These are phyloP conservation scores for Acipenser transmontanus DNA, from an alignment of 2,797 vertebrate genomes.

Conservation along the genomic window DNA sequence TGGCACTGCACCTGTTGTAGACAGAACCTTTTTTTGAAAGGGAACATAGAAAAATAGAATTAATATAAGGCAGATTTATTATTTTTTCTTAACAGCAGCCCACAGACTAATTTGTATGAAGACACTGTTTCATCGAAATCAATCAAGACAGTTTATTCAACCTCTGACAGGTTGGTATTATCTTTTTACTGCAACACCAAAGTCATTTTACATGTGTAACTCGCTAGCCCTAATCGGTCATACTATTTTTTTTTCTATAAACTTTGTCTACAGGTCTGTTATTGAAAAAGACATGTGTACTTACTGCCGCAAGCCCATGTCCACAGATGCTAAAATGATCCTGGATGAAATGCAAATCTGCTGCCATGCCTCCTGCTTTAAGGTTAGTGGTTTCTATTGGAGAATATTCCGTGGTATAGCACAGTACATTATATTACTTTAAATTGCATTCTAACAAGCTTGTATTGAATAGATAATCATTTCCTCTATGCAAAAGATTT, in stretches of 20 bases:
- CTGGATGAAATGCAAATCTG: constrained; percentile 85
- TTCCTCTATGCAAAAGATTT: too few species aligned
- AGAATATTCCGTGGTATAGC: too few species aligned
- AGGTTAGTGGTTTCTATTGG: constrained; percentile 55
- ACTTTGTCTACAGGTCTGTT: constrained; percentile 56
- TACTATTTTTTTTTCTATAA: constrained; percentile 11
- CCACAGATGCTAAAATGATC: constrained; percentile 81
- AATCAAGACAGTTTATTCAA: constrained; percentile 66
- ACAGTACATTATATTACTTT: too few species aligned
- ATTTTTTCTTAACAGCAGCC: constrained; percentile 32
- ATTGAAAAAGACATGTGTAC: constrained; percentile 86
- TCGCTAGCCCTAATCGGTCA: constrained; percentile 26
- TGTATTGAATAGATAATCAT: too few species aligned
- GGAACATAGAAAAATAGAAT: too few species aligned
- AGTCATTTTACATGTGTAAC: constrained; percentile 24
- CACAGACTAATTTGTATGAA: constrained; percentile 36
- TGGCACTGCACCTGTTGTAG: too few species aligned
- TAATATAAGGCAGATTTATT: too few species aligned
- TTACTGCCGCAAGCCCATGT: constrained; percentile 79
- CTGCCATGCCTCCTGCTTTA: constrained; percentile 90
- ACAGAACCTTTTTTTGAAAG: too few species aligned
- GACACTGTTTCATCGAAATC: constrained; percentile 53
- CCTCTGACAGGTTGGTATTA: constrained; percentile 70
- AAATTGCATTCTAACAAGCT: too few species aligned
- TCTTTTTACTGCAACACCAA: constrained; percentile 1